A percentile compares a stretch with the other conserved stretches of the same genome.
phyloP scores from a whole-genome alignment of 53 echinoderm and acorn worm genomes.

The Stichopus horrens region DNA sequence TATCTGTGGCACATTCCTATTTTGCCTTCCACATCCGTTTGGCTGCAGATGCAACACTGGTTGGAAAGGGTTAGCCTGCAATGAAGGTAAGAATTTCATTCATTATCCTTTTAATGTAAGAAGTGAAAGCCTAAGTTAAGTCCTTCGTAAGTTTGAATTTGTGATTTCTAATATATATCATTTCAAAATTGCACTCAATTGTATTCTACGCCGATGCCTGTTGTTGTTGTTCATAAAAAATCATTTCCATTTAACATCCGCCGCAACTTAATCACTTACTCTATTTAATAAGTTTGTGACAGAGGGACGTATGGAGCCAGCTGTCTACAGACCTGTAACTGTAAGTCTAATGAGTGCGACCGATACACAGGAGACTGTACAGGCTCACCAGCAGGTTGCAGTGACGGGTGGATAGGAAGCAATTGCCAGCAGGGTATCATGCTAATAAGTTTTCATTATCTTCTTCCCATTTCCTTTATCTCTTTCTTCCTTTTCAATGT shows the following conservation, averaged over 20 bases:
- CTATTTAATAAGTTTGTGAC: conserved; percentile 48
- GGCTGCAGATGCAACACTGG: conserved; percentile 37
- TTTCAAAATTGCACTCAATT: too few relatives aligned
- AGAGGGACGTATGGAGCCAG: conserved; percentile 65
- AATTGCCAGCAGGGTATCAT: conserved; percentile 61
- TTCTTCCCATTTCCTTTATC: not conserved
- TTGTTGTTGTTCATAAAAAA: too few relatives aligned
- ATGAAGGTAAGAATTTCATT: not conserved
- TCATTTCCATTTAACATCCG: too few relatives aligned
- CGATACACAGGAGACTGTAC: conserved; percentile 67
- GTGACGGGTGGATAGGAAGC: conserved; percentile 53
- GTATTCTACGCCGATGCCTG: too few relatives aligned
- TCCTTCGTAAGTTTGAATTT: not conserved
- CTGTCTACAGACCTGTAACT: conserved; percentile 70
- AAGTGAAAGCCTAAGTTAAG: too few relatives aligned
- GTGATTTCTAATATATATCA: not conserved
- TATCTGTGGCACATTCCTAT: not conserved
- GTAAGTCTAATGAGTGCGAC: conserved; percentile 54
- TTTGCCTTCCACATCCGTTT: conserved; percentile 20
- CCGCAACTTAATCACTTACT: not conserved
- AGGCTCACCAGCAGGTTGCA: conserved; percentile 41
- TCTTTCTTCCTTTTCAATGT: not conserved
- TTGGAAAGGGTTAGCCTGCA: conserved; percentile 11
- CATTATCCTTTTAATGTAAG: not conserved
- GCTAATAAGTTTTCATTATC: not conserved